Base-by-base conservation (phyloP, 2,797 vertebrate genomes). In the Avahi laniger region DNA sequence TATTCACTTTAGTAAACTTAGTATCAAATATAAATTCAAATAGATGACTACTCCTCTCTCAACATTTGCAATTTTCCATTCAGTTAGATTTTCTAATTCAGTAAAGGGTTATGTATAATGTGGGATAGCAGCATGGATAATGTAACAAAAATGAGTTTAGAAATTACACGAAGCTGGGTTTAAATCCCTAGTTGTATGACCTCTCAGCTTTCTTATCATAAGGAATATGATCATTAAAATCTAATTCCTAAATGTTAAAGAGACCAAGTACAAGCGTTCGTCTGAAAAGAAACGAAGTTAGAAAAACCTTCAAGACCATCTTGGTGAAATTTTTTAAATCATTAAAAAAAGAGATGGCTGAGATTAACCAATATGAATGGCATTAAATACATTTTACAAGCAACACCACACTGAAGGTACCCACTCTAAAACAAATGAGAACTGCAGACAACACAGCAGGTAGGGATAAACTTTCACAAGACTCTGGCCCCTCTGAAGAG, bases 51-150 rank as follows among this genome's bases (percentile, higher is more conserved):
- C 4, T 30, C 30, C 13, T 91, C 24, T 93, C 13, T 92, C 46
- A 46, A 73, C 30, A 92, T 35, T 73, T 94, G 13, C 14, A 69
- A 89, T 67, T 88, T 96, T 57, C 18, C 61, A 73, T 78, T 81
- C 46, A 26, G 18, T 69, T 89, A 95, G 48, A 94, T 87, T 89
- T 95, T 90, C 67, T 91, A 70, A 85, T 89, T 81, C 15, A 90
- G 35, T 38, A 81, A 89, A 65, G n/a, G 52, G 7, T 43, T 67
- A 26, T 43, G 30, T 18, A 63, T 28, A 86, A 57, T 30, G 22
- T 57, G 26, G 17, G 30, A 38, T 1, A 61, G 20, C 2, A 89
- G 73, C 54, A 83, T 14, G 8, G 33, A 43, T 15, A 70, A 91
- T 1, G 0, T 48, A 92, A 35, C 1, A 11, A 63, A 48, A 41